phyloP scores from a whole-genome alignment of 2,797 vertebrate genomes.

The Kryptopterus vitreolus region DNA sequence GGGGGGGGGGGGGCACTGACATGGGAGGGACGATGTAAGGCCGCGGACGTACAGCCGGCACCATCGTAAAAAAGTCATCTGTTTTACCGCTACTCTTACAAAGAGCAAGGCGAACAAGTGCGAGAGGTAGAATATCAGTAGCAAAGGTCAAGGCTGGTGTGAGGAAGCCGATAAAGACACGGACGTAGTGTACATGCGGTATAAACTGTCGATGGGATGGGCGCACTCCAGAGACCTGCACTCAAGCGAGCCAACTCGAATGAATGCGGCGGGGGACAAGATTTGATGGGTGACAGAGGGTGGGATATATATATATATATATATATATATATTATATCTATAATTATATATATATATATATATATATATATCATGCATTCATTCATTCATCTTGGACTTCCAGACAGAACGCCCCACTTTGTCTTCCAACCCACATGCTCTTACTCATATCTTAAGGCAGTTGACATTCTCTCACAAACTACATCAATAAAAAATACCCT shows the following conservation, averaged over 20 bases:
- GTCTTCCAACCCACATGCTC: not conserved
- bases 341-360: no score
- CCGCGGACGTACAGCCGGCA: not conserved
- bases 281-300: no score
- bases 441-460: not conserved
- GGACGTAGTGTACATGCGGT: not conserved
- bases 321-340: no score
- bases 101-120: not conserved
- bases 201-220: not conserved
- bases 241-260: no score
- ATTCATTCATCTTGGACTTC: no score
- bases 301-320: no score
- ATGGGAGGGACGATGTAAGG: not conserved
- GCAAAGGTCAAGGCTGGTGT: constrained; percentile 22
- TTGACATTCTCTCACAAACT: not conserved
- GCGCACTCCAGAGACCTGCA: not conserved
- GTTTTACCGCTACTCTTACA: constrained; percentile 21
- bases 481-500: not conserved
- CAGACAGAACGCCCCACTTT: no score
- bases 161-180: not conserved
- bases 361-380: no score
- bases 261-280: no score
- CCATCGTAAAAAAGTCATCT: constrained; percentile 18
- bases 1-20: constrained; percentile 1
- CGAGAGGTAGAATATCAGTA: constrained; percentile 5